Evolutionary conservation across 2,888 invertebrate species (phyloP).

Genomic region (Ecdyonurus torrentis): DNA sequence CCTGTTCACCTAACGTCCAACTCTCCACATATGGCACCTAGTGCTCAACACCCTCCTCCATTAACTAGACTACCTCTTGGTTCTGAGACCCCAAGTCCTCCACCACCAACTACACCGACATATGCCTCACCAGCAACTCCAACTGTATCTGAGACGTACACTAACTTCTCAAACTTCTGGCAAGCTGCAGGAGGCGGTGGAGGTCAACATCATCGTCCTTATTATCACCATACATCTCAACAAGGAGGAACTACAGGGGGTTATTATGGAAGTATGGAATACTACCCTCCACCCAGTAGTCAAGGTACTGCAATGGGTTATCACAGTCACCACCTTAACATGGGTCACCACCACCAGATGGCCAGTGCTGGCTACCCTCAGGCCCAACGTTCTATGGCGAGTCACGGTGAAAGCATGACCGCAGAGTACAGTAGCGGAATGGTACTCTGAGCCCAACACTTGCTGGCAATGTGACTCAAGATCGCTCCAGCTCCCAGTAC

Average conservation of each 20-base stretch:
- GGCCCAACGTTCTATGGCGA: too few species aligned
- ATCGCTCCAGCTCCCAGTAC: too few species aligned
- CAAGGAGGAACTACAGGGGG: background rate
- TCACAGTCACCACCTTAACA: background rate
- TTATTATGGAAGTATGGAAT: conserved; percentile 9
- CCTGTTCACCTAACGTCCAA: background rate
- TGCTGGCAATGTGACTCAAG: background rate
- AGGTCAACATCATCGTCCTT: conserved; percentile 6
- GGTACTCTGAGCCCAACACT: background rate
- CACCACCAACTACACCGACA: background rate
- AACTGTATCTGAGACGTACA: background rate
- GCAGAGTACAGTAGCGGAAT: background rate
- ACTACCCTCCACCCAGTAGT: conserved; percentile 7
- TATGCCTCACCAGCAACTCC: background rate
- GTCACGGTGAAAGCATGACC: background rate
- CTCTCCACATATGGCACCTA: background rate
- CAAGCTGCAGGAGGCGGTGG: background rate
- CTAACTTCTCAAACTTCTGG: conserved; percentile 1
- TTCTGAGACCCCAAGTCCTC: background rate
- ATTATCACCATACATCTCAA: background rate
- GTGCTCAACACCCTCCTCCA: background rate
- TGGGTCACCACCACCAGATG: conserved; percentile 3
- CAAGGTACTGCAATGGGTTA: conserved; percentile 5
- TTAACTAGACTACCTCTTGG: background rate
- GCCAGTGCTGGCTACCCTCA: background rate